Conservation (phyloP, 2,797 vertebrate genomes). For the Psittacula echo region DNA sequence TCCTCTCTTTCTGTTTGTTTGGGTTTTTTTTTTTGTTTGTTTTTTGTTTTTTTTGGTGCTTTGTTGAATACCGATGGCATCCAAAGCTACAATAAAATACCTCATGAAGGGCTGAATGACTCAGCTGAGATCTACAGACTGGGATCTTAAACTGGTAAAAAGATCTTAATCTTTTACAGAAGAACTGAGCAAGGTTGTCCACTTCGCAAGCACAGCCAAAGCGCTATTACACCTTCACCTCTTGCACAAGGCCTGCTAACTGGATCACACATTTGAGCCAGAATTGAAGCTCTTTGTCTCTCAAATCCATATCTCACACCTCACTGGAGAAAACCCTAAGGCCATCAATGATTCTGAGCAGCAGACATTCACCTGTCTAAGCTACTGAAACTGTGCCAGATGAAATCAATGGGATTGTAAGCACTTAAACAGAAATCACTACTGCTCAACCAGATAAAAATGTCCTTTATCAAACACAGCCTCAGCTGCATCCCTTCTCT, state of each 20-base stretch:
- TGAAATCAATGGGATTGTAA: neutral
- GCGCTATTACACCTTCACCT: neutral
- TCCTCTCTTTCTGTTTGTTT: neutral
- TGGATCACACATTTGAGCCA: neutral
- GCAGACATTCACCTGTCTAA: conserved; percentile 18
- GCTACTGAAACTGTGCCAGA: conserved; percentile 37
- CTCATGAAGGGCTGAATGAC: neutral
- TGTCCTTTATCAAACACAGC: neutral
- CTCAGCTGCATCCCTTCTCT: rapidly evolving
- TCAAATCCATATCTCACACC: conserved; percentile 46
- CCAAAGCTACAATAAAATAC: neutral
- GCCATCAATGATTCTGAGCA: neutral
- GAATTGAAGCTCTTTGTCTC: conserved; percentile 3
- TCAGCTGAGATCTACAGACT: neutral
- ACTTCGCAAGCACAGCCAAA: neutral
- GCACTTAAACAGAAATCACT: conserved; percentile 33
- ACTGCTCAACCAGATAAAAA: conserved; percentile 18
- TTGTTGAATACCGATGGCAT: neutral
- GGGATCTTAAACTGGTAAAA: neutral
- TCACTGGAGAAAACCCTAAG: conserved; percentile 51
- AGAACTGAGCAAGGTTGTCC: neutral
- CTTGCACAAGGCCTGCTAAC: neutral
- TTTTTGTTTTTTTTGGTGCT: neutral
- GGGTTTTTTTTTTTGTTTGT: rapidly evolving
- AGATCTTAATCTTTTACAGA: neutral